A percentile compares a stretch with the other conserved stretches of the same genome.
Evolutionary conservation across 2,113 vertebrate genomes (phyloP).

Genomic region (Plotosus lineatus): DNA sequence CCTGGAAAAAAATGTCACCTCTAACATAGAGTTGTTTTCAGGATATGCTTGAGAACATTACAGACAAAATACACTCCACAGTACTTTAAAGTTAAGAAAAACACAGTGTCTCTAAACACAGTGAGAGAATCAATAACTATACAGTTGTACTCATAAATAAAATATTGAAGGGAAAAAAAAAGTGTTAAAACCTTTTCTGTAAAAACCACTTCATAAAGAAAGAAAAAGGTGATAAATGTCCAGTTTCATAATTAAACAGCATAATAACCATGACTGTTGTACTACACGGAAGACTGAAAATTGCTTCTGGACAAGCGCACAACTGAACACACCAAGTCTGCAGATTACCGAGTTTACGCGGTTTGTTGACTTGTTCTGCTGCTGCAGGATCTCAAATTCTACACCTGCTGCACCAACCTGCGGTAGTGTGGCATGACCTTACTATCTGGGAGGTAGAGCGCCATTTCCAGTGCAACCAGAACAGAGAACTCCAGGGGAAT

Average conservation of each 20-base stretch:
- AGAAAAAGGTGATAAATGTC: not conserved
- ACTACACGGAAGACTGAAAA: slow-evolving; percentile 27
- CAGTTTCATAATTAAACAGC: not conserved
- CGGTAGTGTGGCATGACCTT: slow-evolving; percentile 97
- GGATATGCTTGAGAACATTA: slow-evolving; percentile 56
- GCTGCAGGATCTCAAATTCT: slow-evolving; percentile 53
- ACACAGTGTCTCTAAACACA: slow-evolving; percentile 14
- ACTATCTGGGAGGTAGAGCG: slow-evolving; percentile 92
- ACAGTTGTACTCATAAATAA: slow-evolving; percentile 37
- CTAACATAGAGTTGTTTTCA: slow-evolving; percentile 71
- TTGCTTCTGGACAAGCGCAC: not conserved
- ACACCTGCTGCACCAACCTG: slow-evolving; percentile 87
- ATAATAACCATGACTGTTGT: slow-evolving; percentile 15
- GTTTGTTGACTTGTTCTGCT: not conserved
- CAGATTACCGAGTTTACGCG: not conserved
- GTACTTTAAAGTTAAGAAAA: slow-evolving; percentile 15
- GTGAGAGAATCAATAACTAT: slow-evolving; percentile 35
- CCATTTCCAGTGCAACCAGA: slow-evolving; percentile 96
- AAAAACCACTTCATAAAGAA: not conserved
- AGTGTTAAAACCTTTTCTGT: not conserved
- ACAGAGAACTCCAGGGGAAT: slow-evolving; percentile 92
- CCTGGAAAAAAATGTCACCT: slow-evolving; percentile 64
- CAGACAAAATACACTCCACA: slow-evolving; percentile 37
- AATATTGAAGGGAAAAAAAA: not conserved
- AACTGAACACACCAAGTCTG: not conserved